phyloP scores from a whole-genome alignment of 2,113 vertebrate species.

The Zootoca vivipara region DNA sequence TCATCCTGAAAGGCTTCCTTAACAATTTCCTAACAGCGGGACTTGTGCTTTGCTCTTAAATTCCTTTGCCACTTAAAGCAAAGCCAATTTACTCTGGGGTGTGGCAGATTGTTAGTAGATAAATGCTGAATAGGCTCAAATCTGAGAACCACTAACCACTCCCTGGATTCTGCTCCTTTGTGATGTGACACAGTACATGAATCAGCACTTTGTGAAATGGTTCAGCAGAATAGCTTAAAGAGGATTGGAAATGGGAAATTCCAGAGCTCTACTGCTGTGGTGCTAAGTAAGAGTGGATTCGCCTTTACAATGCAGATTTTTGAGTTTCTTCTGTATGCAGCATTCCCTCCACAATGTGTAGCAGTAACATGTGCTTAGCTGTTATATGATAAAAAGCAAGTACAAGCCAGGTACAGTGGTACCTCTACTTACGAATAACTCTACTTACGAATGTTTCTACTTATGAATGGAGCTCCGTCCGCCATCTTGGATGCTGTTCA shows the following conservation, averaged over 20 bases:
- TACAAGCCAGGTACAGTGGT: background rate
- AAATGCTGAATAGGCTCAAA: background rate
- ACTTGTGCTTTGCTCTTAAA: background rate
- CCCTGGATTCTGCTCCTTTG: background rate
- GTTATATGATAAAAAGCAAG: background rate
- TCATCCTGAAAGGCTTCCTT: background rate
- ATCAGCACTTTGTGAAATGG: background rate
- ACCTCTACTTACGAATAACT: too few relatives aligned
- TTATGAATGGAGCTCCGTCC: too few relatives aligned
- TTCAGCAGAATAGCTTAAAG: background rate
- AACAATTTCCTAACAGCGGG: background rate
- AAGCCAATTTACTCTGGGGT: constrained; percentile 24
- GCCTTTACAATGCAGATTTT: background rate
- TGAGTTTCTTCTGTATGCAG: background rate
- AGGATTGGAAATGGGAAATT: fast-evolving
- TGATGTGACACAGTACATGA: background rate
- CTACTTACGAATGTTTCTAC: too few relatives aligned
- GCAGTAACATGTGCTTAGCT: background rate
- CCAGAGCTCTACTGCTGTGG: fast-evolving
- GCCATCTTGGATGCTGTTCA: too few relatives aligned
- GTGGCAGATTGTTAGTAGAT: background rate
- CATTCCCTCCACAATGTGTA: background rate
- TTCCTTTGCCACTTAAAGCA: constrained; percentile 1
- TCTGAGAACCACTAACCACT: background rate
- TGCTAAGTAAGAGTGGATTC: background rate